These are phyloP conservation scores for Aplodontia rufa DNA, from an alignment of 2,113 vertebrate species.

Conservation along the genomic window DNA sequence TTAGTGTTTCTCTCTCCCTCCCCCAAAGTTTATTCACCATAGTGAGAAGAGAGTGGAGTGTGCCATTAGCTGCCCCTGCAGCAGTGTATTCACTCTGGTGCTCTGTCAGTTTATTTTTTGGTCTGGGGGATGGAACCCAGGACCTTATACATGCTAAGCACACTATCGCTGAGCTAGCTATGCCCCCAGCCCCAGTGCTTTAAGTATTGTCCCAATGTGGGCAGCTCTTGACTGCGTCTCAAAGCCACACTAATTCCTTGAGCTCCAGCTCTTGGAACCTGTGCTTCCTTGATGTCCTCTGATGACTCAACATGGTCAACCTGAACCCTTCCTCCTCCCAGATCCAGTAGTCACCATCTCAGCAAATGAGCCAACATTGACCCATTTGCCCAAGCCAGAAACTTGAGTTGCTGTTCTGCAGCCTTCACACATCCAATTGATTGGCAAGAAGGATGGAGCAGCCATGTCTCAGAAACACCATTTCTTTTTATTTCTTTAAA, in stretches of 20 bases:
- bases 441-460: background rate
- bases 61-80: background rate
- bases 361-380: background rate
- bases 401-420: background rate
- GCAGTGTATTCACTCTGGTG: background rate
- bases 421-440: background rate
- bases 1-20: background rate
- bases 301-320: background rate
- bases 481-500: too few species aligned
- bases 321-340: background rate
- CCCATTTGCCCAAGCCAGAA: background rate
- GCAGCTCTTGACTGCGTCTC: background rate
- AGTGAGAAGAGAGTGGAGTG: background rate
- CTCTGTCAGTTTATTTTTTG: background rate
- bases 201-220: background rate
- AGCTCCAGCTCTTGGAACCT: background rate
- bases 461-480: background rate
- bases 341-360: background rate
- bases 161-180: background rate
- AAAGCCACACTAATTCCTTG: background rate
- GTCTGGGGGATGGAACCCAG: background rate
- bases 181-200: background rate
- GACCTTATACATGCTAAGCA: background rate
- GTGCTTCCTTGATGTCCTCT: background rate
- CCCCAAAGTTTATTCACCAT: background rate